Base-by-base conservation (phyloP, 2,113 vertebrate species). In the Dasyprocta punctata region DNA sequence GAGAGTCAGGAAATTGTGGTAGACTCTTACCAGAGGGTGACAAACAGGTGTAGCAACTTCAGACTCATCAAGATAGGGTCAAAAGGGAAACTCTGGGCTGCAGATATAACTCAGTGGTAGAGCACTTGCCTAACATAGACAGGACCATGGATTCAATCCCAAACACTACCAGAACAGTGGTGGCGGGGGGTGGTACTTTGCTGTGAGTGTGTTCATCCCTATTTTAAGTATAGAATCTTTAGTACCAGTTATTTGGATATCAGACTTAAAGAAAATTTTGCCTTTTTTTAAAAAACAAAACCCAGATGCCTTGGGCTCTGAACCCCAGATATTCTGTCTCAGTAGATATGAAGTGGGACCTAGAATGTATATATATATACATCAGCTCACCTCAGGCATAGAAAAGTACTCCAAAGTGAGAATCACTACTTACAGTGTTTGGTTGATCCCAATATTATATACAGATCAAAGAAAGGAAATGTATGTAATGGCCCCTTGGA, bases 271-370 rank as follows among this genome's bases (percentile, higher is more conserved):
- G 9, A 54, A 49, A 10, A 83, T 24, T 41, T 56, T 26, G 16
- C 61, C 36, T 92, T 97, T 89, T 82, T 91, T 89, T 69, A 36
- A 20, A 92, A 67, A 33, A 28, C 69, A 56, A 85, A 94, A 86
- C 90, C 73, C 71, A 92, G 28, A 54, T 33, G 28, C 38, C 20
- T 86, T 86, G 69, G 36, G 30, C 16, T 11, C 54, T 33, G 10
- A 52, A 10, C 1, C 24, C 49, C 17, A 36, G 24, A 60, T 6
- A 36, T 44, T 77, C 38, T 77, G 9, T 88, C 60, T 86, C 54
- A 52, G 3, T 86, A 16, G 28, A 10, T 28, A 38, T 63, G 17
- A 24, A 7, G 4, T 82, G 5, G 22, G 22, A 6, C 9, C 2
- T 12, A 49, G 26, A 11, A 52, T 61, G 17, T 91, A 26, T 33